A percentile compares a stretch with the other conserved stretches of the same genome.
phyloP scores from a whole-genome alignment of 64 coral and sea anemone genomes.

The Actinia equina region DNA sequence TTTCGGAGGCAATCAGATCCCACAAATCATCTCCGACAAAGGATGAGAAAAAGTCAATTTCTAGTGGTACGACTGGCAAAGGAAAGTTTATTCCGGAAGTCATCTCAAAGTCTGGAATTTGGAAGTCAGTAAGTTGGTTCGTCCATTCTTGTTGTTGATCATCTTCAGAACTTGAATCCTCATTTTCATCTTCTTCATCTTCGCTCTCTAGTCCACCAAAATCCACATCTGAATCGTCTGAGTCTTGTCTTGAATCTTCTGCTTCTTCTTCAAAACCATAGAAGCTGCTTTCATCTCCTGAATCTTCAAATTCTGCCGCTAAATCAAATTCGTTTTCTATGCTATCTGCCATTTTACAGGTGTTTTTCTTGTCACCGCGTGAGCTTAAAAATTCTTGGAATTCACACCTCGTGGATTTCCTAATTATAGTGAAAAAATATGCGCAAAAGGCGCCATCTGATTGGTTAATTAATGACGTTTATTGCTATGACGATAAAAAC shows the following conservation, averaged over 20 bases:
- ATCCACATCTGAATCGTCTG: constrained; percentile 8
- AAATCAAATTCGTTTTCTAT: background rate
- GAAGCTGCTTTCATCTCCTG: background rate
- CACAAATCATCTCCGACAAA: background rate
- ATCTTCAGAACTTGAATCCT: constrained; percentile 21
- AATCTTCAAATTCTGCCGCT: constrained; percentile 1
- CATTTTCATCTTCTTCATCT: background rate
- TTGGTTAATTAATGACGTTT: background rate
- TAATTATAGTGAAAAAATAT: too few relatives aligned
- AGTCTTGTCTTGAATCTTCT: background rate
- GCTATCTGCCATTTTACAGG: constrained; percentile 7
- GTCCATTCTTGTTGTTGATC: background rate
- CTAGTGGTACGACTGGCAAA: background rate
- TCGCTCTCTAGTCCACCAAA: constrained; percentile 5
- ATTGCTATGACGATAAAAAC: constrained; percentile 2
- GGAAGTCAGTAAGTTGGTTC: background rate
- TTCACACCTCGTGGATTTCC: background rate
- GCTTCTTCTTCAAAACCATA: background rate
- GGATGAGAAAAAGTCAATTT: background rate
- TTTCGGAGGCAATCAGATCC: background rate
- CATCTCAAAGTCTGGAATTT: background rate
- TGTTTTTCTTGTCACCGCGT: background rate
- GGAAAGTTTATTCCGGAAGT: background rate
- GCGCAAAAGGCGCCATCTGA: too few relatives aligned
- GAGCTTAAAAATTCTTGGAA: background rate